Percentiles rank a stretch among this genome's conserved stretches.
These are phyloP conservation scores for Apotomis capreana DNA, from an alignment of 2,888 invertebrate genomes.

Conservation along the genomic window DNA sequence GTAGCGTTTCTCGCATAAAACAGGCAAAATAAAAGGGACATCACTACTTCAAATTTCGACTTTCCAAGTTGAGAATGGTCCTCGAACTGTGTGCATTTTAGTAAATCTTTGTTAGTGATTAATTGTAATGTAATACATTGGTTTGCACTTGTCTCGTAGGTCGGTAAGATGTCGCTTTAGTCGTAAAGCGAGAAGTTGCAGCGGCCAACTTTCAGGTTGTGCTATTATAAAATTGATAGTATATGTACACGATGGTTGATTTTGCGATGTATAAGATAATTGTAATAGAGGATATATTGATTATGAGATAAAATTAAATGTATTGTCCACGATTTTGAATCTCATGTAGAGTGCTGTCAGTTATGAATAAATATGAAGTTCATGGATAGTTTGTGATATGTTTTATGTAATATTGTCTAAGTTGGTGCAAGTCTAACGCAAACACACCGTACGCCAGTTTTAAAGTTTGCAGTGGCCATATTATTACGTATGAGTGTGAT, in stretches of 20 bases:
- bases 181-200: slow-evolving; percentile 63
- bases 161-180: slow-evolving; percentile 64
- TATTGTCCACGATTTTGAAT: slow-evolving; percentile 53
- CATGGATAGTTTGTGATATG: slow-evolving; percentile 45
- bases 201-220: slow-evolving; percentile 75
- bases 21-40: neutral
- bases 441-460: slow-evolving; percentile 32
- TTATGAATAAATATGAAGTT: slow-evolving; percentile 45
- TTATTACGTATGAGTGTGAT: slow-evolving; percentile 31
- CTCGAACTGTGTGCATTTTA: slow-evolving; percentile 43
- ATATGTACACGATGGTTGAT: slow-evolving; percentile 45
- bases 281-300: slow-evolving; percentile 39
- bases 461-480: slow-evolving; percentile 40
- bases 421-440: slow-evolving; percentile 36
- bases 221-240: slow-evolving; percentile 56
- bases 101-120: slow-evolving; percentile 50
- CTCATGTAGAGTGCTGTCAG: slow-evolving; percentile 48
- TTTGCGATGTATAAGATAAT: slow-evolving; percentile 45
- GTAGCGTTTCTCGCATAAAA: neutral
- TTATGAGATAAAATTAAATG: slow-evolving; percentile 38
- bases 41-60: too few relatives aligned
- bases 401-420: slow-evolving; percentile 49
- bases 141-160: slow-evolving; percentile 60
- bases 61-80: neutral
- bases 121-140: slow-evolving; percentile 49